Percentiles rank a stretch among this genome's conserved stretches.
These are phyloP conservation scores for Palythoa grandis DNA, from an alignment of 92 coral and sea anemone genomes.

Conservation along the genomic window DNA sequence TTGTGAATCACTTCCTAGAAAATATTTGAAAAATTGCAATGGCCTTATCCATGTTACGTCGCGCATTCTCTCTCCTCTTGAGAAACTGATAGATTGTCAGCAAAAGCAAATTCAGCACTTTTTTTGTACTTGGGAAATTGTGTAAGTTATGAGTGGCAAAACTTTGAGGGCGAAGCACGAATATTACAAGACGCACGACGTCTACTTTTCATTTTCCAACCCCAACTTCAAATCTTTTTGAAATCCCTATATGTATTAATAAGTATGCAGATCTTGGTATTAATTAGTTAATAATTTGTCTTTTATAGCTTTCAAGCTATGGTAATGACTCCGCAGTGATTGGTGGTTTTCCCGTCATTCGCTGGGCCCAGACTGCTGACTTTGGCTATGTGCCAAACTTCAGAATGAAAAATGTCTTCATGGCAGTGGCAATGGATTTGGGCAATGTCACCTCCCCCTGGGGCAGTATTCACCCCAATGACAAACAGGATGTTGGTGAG, in stretches of 20 bases:
- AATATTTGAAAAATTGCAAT: no score
- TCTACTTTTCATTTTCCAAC: no score
- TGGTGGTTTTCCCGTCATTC: slow-evolving; percentile 86
- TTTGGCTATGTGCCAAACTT: slow-evolving; percentile 94
- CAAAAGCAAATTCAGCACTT: no score
- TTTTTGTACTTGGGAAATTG: no score
- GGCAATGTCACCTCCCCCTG: slow-evolving; percentile 90
- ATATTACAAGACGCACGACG: no score
- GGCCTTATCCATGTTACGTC: no score
- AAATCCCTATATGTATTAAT: not conserved
- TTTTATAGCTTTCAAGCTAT: slow-evolving; percentile 69
- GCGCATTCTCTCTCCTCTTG: no score
- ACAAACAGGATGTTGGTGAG: slow-evolving; percentile 90
- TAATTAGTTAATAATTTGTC: not conserved
- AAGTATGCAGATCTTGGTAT: not conserved
- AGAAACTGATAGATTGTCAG: no score
- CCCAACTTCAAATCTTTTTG: not conserved
- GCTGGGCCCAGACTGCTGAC: slow-evolving; percentile 99
- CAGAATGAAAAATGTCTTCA: slow-evolving; percentile 80
- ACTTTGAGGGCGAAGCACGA: no score
- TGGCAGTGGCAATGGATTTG: slow-evolving; percentile 98
- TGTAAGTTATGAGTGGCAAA: no score
- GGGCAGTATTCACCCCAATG: slow-evolving; percentile 93
- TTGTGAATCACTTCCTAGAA: no score
- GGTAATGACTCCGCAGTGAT: slow-evolving; percentile 53